phyloP scores from a whole-genome alignment of 2,797 vertebrate species.

The Molossus alvarezi region DNA sequence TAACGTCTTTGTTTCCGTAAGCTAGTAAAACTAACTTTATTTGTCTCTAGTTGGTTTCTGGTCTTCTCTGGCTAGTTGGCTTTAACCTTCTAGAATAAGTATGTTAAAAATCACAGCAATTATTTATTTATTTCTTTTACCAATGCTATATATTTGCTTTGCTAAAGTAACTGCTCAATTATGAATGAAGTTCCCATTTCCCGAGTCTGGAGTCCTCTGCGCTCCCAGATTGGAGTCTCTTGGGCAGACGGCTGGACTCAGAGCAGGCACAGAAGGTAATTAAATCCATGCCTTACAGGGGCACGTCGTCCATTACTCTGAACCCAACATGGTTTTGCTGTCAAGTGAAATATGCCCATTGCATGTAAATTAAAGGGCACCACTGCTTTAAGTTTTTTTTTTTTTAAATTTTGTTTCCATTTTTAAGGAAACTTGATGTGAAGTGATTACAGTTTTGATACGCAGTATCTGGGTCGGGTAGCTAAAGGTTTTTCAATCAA shows the following conservation, averaged over 20 bases:
- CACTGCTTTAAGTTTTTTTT: neutral
- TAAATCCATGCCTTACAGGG: neutral
- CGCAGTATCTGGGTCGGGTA: neutral
- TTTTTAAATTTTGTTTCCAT: constrained; percentile 19
- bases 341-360: constrained; percentile 8
- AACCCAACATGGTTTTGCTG: neutral
- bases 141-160: neutral
- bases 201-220: neutral
- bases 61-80: neutral
- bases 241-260: neutral
- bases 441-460: neutral
- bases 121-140: neutral
- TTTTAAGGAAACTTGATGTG: constrained; percentile 38
- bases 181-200: constrained; percentile 45
- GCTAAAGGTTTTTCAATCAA: constrained; percentile 48
- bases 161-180: constrained; percentile 37
- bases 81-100: neutral
- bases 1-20: neutral
- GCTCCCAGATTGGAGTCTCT: neutral
- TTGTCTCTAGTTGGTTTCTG: neutral
- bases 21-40: neutral
- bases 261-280: neutral
- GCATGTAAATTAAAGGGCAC: neutral
- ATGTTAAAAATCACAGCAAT: neutral
- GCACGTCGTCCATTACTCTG: neutral